phyloP scores from a whole-genome alignment of 2,888 invertebrate species.

The Zaprionus bogoriensis region DNA sequence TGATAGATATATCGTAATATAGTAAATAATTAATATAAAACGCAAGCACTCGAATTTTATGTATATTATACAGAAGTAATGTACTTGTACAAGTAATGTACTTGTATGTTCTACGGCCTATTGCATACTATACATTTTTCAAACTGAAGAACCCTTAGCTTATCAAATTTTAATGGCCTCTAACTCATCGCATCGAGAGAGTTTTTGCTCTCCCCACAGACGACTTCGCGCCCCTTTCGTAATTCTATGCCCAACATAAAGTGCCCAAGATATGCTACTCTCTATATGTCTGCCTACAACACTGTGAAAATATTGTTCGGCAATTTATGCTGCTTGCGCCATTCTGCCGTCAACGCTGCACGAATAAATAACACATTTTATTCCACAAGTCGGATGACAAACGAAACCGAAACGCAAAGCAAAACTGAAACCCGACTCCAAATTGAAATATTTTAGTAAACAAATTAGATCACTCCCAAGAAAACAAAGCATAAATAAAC shows the following conservation, averaged over 20 bases:
- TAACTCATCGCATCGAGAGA: constrained; percentile 33
- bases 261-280: constrained; percentile 63
- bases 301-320: constrained; percentile 53
- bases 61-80: no score
- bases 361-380: constrained; percentile 67
- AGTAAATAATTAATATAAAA: no score
- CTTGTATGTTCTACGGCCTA: no score
- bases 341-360: constrained; percentile 56
- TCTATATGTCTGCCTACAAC: constrained; percentile 27
- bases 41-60: no score
- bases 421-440: background rate
- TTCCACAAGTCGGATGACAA: constrained; percentile 63
- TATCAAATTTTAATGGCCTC: no score
- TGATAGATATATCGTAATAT: no score
- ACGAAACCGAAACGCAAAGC: background rate
- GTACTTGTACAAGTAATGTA: no score
- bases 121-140: no score
- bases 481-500: constrained; percentile 10
- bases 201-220: constrained; percentile 14
- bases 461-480: constrained; percentile 47
- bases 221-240: constrained; percentile 29
- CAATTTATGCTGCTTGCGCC: constrained; percentile 63
- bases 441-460: constrained; percentile 51
- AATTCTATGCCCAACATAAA: constrained; percentile 70
- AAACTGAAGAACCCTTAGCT: no score